These are phyloP conservation scores for Pongo abelii DNA, from an alignment of 2,113 vertebrate genomes.

Conservation along the genomic window DNA sequence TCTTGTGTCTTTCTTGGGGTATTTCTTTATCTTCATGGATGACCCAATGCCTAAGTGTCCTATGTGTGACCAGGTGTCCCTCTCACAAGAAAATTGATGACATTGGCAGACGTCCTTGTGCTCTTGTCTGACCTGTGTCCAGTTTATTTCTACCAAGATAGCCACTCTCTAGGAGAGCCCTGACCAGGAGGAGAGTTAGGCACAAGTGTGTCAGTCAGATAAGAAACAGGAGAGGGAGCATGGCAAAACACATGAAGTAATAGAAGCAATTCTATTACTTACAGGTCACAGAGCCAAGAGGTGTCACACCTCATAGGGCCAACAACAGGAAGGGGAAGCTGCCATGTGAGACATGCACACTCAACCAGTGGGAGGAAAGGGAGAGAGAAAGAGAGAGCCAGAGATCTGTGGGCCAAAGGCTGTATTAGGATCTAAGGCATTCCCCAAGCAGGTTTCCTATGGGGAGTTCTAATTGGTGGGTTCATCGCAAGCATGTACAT, in stretches of 20 bases:
- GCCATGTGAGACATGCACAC: accelerated
- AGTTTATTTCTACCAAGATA: neutral
- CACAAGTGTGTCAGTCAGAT: neutral
- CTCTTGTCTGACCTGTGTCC: neutral
- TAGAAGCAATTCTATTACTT: neutral
- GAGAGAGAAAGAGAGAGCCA: neutral
- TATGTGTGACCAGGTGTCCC: neutral
- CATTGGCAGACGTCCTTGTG: neutral
- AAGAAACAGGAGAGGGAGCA: neutral
- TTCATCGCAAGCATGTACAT: neutral
- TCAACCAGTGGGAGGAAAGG: neutral
- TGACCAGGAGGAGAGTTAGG: neutral
- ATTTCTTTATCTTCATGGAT: neutral
- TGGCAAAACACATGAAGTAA: too few species aligned
- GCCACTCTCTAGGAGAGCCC: neutral
- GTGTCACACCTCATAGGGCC: neutral
- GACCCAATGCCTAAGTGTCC: neutral
- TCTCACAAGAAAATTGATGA: neutral
- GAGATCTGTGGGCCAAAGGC: neutral
- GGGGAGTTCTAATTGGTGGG: too few species aligned
- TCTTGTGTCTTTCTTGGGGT: neutral
- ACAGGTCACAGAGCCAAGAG: neutral
- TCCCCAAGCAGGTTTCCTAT: neutral
- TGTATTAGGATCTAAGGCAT: neutral
- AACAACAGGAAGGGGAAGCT: accelerated